phyloP scores from a whole-genome alignment of 2,797 vertebrate genomes.

The Odontamblyopus rebecca region DNA sequence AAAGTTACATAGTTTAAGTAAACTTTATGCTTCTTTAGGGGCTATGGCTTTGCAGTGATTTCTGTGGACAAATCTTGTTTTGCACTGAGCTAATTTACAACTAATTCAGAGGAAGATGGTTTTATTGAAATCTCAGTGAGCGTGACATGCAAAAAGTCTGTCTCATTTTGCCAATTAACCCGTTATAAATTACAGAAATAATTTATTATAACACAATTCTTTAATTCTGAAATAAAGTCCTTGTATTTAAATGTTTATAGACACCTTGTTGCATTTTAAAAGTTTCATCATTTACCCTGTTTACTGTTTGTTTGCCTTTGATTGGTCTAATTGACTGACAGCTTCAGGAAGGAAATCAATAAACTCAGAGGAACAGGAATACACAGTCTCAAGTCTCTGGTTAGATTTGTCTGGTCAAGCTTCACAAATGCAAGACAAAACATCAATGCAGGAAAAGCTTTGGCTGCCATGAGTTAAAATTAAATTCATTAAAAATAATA shows the following conservation, averaged over 20 bases:
- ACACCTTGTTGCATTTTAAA: not conserved
- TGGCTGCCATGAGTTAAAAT: too few species aligned
- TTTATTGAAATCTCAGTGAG: conserved; percentile 1
- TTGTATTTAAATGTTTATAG: not conserved
- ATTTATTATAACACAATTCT: not conserved
- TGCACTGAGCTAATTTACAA: not conserved
- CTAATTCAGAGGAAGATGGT: not conserved
- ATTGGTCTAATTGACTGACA: not conserved
- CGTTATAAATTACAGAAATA: not conserved
- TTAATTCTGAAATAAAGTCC: not conserved
- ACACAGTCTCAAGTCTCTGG: not conserved
- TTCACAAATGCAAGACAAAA: too few species aligned
- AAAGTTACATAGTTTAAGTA: too few species aligned
- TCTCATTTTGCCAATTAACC: not conserved
- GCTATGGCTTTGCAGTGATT: not conserved
- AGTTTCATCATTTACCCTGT: not conserved
- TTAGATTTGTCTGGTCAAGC: not conserved
- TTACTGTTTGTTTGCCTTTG: not conserved
- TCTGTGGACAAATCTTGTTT: not conserved
- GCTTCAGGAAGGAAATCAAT: not conserved
- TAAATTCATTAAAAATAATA: too few species aligned
- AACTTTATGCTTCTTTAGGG: too few species aligned
- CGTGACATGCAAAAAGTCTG: not conserved
- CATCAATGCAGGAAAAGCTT: too few species aligned
- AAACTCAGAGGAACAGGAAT: not conserved